Base-by-base conservation (phyloP, 2,797 vertebrate species). In the Florisuga fusca region DNA sequence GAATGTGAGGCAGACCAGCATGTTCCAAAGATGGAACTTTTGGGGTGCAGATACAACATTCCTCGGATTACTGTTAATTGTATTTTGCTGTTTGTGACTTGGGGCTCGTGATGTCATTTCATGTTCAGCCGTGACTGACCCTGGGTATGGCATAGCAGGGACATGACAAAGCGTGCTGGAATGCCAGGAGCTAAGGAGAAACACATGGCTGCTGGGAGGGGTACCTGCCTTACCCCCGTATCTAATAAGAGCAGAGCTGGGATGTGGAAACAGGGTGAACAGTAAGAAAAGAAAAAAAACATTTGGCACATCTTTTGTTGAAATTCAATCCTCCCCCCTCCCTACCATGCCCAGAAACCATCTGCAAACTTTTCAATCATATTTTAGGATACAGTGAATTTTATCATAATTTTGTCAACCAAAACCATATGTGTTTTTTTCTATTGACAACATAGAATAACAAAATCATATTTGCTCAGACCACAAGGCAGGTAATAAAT, bases 311-410 rank as follows among this genome's bases (percentile, higher is more conserved):
- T 97, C 96, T 95, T 97, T 97, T 96, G 94, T 95, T 97, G 98
- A 97, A 98, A 98, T 96, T 92, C 95, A 96, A 97, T 97, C 96
- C 53, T 62, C 76, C 88, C 88, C 38, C 55, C 80, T 76, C 95
- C 86, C 61, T 63, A 6, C 41, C 66, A 83, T 95, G 96, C 97
- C 97, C 97, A 95, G 88, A 95, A 97, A 96, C 93, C 94, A 96
- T 97, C 97, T 97, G 97, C 98, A 98, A 98, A 97, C 97, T 97
- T 98, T 98, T 98, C 97, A 98, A 97, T 97, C 97, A 97, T 95
- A 96, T 98, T 97, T 95, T 97, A 98, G 96, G 97, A 97, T 97
- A 97, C 97, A 97, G 97, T 97, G 98, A 98, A 97, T 98, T 98
- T 98, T 98, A 97, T 97, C 98, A 97, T 98, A 97, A 97, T 98